phyloP scores from a whole-genome alignment of 1,140 invertebrate species.

The Lepidurus apus region DNA sequence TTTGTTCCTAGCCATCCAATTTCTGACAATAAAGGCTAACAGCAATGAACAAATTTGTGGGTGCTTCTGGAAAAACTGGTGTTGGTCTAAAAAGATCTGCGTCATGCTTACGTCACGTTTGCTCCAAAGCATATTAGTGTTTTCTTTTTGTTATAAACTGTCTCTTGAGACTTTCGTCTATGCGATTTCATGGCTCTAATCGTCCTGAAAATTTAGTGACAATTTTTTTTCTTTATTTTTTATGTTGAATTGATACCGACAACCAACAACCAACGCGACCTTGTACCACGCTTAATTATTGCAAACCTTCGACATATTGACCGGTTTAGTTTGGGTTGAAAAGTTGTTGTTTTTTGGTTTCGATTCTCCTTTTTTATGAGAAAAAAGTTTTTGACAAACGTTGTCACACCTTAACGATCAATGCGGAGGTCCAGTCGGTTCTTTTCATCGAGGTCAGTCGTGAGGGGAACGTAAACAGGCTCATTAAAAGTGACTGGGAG shows the following conservation, averaged over 20 bases:
- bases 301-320: no score
- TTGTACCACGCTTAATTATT: no score
- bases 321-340: background rate
- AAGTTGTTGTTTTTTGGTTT: background rate
- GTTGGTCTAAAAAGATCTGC: background rate
- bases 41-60: constrained; percentile 13
- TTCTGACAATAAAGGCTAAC: background rate
- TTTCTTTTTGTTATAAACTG: background rate
- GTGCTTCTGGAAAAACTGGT: background rate
- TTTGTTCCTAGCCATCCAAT: background rate
- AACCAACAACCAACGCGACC: no score
- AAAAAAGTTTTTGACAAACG: background rate
- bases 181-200: background rate
- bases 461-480: constrained; percentile 15
- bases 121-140: background rate
- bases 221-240: no score
- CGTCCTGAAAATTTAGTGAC: background rate
- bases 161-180: background rate
- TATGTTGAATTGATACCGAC: no score
- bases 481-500: constrained; percentile 11
- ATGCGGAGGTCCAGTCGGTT: background rate
- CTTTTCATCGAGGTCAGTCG: constrained; percentile 11
- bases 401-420: constrained; percentile 2
- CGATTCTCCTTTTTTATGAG: background rate
- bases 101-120: constrained; percentile 21